Evolutionary conservation across 2,888 invertebrate species (phyloP).

Genomic region (Cheilosia soror): DNA sequence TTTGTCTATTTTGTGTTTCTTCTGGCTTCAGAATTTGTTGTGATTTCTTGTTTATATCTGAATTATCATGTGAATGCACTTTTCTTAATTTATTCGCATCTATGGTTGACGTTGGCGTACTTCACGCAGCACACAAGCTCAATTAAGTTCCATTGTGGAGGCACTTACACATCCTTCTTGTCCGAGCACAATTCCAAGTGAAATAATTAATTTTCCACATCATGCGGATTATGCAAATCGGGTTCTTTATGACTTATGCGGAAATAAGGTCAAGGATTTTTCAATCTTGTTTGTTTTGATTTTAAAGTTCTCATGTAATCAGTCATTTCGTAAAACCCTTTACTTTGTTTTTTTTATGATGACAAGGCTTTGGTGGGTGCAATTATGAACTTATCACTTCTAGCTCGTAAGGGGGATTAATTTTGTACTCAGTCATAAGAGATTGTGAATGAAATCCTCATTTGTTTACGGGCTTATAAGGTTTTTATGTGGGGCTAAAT

Average conservation of each 20-base stretch:
- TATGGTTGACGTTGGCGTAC: neutral
- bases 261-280: constrained; percentile 8
- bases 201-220: constrained; percentile 17
- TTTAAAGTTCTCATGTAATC: neutral
- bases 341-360: neutral
- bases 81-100: constrained; percentile 53
- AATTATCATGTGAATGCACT: constrained; percentile 57
- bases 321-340: neutral
- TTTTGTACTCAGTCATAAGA: neutral
- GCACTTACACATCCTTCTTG: constrained; percentile 21
- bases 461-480: constrained; percentile 4
- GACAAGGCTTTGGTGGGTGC: neutral
- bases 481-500: constrained; percentile 3
- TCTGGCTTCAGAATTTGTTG: constrained; percentile 5
- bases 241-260: neutral
- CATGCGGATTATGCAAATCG: constrained; percentile 22
- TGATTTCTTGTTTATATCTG: constrained; percentile 33
- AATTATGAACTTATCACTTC: neutral
- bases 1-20: neutral
- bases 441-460: constrained; percentile 6
- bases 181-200: neutral
- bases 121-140: constrained; percentile 1
- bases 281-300: constrained; percentile 6
- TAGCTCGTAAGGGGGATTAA: neutral
- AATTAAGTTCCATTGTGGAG: constrained; percentile 49